phyloP scores from a whole-genome alignment of 2,113 vertebrate genomes.

The Puntigrus tetrazona region DNA sequence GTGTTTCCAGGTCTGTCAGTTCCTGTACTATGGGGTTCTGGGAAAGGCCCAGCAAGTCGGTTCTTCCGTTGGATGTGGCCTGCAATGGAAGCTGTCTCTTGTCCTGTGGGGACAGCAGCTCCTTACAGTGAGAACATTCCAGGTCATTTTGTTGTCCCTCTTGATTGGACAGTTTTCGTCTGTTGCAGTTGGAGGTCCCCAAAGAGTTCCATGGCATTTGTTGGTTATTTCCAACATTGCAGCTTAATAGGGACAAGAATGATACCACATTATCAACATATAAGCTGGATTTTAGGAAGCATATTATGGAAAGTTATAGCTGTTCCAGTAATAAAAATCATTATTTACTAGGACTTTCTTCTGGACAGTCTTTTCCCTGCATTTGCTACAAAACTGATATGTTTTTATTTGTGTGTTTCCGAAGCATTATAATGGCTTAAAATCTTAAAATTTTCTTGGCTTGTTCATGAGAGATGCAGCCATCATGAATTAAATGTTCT shows the following conservation, averaged over 20 bases:
- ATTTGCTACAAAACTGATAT: neutral
- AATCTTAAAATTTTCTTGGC: neutral
- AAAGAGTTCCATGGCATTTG: conserved; percentile 83
- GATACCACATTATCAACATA: conserved; percentile 21
- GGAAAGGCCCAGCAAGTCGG: conserved; percentile 77
- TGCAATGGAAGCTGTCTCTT: conserved; percentile 77
- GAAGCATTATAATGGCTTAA: neutral
- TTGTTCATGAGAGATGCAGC: neutral
- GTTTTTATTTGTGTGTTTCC: neutral
- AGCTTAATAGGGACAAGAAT: conserved; percentile 72
- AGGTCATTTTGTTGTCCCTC: conserved; percentile 81
- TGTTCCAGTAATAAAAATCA: neutral
- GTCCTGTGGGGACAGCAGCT: conserved; percentile 75
- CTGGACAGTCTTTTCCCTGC: neutral
- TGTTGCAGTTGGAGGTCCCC: conserved; percentile 77
- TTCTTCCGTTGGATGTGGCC: conserved; percentile 85
- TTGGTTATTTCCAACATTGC: conserved; percentile 82
- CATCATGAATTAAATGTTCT: neutral
- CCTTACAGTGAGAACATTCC: conserved; percentile 74
- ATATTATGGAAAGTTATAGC: neutral
- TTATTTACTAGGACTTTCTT: neutral
- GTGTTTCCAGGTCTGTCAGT: conserved; percentile 88
- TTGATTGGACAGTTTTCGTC: conserved; percentile 74
- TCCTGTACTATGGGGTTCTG: conserved; percentile 85
- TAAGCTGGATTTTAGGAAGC: neutral